phyloP scores from a whole-genome alignment of 2,113 vertebrate genomes.

The Triplophysa dalaica region DNA sequence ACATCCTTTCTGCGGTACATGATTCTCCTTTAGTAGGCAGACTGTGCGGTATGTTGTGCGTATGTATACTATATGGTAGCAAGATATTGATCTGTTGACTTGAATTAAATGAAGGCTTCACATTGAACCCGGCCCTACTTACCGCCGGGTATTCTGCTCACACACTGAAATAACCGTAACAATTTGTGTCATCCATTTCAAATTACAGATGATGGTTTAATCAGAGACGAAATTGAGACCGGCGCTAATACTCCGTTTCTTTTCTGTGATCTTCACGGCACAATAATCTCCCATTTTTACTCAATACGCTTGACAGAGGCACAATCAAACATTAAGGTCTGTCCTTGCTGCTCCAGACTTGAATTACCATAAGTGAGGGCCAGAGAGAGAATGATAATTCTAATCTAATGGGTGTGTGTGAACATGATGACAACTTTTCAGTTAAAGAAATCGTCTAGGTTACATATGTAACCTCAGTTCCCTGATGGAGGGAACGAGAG shows the following conservation, averaged over 20 bases:
- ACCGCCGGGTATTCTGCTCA: slow-evolving; percentile 40
- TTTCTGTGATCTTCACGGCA: slow-evolving; percentile 75
- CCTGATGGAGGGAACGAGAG: too few relatives aligned
- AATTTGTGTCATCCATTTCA: slow-evolving; percentile 68
- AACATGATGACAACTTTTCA: slow-evolving; percentile 47
- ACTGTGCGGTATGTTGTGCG: not conserved
- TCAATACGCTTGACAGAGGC: slow-evolving; percentile 63
- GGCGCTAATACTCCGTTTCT: slow-evolving; percentile 66
- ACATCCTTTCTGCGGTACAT: too few relatives aligned
- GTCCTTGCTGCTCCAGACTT: slow-evolving; percentile 54
- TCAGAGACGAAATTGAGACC: slow-evolving; percentile 73
- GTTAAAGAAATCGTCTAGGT: slow-evolving; percentile 55
- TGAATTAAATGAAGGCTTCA: slow-evolving; percentile 45
- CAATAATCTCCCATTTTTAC: slow-evolving; percentile 72
- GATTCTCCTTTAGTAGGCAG: too few relatives aligned
- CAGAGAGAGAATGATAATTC: not conserved
- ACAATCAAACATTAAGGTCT: slow-evolving; percentile 69
- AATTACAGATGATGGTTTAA: slow-evolving; percentile 80
- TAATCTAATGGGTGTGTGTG: slow-evolving; percentile 34
- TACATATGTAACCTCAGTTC: too few relatives aligned
- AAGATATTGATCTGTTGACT: slow-evolving; percentile 37
- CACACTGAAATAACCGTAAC: slow-evolving; percentile 66
- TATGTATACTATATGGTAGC: slow-evolving; percentile 18
- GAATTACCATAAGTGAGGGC: slow-evolving; percentile 47
- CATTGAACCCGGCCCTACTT: slow-evolving; percentile 50